Base-by-base conservation (phyloP, 2,113 vertebrate genomes). In the Menidia beryllina region DNA sequence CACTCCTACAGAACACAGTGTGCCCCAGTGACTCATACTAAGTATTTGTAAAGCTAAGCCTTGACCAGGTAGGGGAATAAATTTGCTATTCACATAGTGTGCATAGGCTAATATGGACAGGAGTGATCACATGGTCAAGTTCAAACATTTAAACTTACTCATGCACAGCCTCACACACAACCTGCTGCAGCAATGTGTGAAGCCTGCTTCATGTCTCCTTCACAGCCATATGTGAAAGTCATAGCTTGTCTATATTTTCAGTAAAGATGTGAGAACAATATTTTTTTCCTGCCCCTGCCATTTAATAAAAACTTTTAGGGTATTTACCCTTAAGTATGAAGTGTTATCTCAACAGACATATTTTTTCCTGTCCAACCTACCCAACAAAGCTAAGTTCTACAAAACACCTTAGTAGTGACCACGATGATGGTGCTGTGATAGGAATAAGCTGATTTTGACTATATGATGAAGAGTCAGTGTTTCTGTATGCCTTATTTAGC, bases 271-370 rank as follows among this genome's bases (percentile, higher is more conserved):
- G 82, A 69, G 74, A 85, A 71, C 71, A 82, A 86, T 87, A 56
- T 85, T 89, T 54, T 76, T 82, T 92, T 92, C 92, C 90, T 90
- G 90, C 56, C 63, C 69, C 53, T 54, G 56, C 72, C 73, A 56
- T 64, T 79, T 78, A 86, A 84, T 78, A 61, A 48, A 65, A 57
- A 77, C 64, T 61, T 58, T 26, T 10, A 52, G 64, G 79, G 71
- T 62, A 81, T 85, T 81, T 82, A 83, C 59, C 48, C 49, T 43
- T 47, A 72, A 72, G 23, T 66, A 34, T 81, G 62, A 81, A 53
- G 79, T 73, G 76, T 71, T 88, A 67, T 80, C 74, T 82, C 68
- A 72, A 47, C 77, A 27, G 7, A 10, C 73, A 61, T 60, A 53
- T 58, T 65, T 39, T 91, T 86, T 62, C 41, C 27, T 3, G 27